Evolutionary conservation across 2,888 invertebrate species (phyloP).

Genomic region (Thymelicus acteon): DNA sequence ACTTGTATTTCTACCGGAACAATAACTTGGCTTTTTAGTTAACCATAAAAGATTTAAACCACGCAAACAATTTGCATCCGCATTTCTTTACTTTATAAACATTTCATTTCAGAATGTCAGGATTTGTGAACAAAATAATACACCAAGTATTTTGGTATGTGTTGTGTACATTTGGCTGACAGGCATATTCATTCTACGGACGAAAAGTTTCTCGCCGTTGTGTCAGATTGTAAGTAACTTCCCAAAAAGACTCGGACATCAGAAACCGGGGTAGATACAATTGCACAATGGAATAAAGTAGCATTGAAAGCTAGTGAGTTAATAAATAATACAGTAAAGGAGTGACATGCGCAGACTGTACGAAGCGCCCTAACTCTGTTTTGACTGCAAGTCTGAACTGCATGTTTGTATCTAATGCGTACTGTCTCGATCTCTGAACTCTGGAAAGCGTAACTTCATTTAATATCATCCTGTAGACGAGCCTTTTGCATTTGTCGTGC

Average conservation of each 20-base stretch:
- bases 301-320: constrained; percentile 84
- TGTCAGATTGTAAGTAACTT: constrained; percentile 77
- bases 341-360: constrained; percentile 81
- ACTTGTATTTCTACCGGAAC: constrained; percentile 23
- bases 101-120: constrained; percentile 48
- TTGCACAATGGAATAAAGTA: constrained; percentile 83
- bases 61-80: constrained; percentile 32
- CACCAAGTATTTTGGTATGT: constrained; percentile 70
- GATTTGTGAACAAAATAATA: constrained; percentile 66
- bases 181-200: constrained; percentile 80
- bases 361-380: constrained; percentile 73
- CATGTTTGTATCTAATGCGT: constrained; percentile 58
- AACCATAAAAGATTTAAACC: constrained; percentile 34
- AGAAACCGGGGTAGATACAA: constrained; percentile 72
- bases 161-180: constrained; percentile 75
- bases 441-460: constrained; percentile 37
- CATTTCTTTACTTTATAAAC: constrained; percentile 26
- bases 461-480: constrained; percentile 3
- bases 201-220: constrained; percentile 78
- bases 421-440: constrained; percentile 39
- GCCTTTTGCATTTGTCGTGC: constrained; percentile 14
- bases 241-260: constrained; percentile 70
- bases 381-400: constrained; percentile 80
- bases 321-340: constrained; percentile 81
- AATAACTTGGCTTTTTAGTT: constrained; percentile 32